Percentiles rank a stretch among this genome's conserved stretches.
Evolutionary conservation across 2,797 vertebrate genomes (phyloP).

Genomic region (Scyliorhinus canicula): DNA sequence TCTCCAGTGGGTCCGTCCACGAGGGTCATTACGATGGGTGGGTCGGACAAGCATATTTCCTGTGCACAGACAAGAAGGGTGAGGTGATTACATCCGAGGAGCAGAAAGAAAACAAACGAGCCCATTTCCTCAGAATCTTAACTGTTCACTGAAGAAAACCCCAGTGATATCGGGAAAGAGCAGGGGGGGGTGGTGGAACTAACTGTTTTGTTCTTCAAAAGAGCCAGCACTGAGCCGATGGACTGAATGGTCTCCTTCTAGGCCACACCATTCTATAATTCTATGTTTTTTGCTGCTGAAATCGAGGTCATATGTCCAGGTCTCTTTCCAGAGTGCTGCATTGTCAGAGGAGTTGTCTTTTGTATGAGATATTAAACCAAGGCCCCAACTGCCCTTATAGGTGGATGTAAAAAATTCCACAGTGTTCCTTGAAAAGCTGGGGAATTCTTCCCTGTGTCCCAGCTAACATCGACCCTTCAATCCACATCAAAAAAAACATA

Average conservation of each 20-base stretch:
- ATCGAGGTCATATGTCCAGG: not conserved
- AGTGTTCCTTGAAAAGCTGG: not conserved
- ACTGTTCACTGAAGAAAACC: not conserved
- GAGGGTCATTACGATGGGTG: constrained; percentile 82
- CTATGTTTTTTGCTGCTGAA: not conserved
- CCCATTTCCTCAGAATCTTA: not conserved
- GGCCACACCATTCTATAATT: not conserved
- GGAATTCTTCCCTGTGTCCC: not conserved
- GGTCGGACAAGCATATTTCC: constrained; percentile 95
- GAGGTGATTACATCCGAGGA: not conserved
- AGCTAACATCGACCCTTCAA: no score
- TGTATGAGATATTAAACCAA: not conserved
- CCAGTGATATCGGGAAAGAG: no score
- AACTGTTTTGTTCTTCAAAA: not conserved
- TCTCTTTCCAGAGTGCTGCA: not conserved
- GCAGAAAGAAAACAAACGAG: not conserved
- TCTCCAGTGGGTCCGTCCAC: constrained; percentile 89
- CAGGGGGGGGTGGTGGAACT: not conserved
- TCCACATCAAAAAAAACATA: no score
- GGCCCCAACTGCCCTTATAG: no score
- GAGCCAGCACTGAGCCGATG: not conserved
- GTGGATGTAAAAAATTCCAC: not conserved
- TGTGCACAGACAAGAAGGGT: constrained; percentile 45
- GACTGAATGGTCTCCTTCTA: not conserved
- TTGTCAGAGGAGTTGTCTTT: not conserved